Percentiles rank a stretch among this genome's conserved stretches.
phyloP scores from a whole-genome alignment of 1,140 invertebrate species.

The Hypothenemus hampei region DNA sequence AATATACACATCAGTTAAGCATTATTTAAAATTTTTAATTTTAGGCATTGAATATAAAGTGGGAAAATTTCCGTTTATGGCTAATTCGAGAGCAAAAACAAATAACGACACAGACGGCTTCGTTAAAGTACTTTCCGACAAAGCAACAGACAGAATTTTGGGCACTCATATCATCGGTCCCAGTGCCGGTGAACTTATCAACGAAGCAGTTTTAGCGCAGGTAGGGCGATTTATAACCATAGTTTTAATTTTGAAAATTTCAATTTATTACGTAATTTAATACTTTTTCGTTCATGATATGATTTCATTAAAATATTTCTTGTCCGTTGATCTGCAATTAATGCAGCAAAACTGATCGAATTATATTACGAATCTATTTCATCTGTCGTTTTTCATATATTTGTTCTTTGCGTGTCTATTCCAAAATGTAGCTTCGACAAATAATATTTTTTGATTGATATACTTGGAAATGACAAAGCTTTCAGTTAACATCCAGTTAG shows the following conservation, averaged over 20 bases:
- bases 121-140: constrained; percentile 93
- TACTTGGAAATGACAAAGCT: too few species aligned
- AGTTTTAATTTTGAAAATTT: too few species aligned
- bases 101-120: constrained; percentile 98
- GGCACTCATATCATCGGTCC: constrained; percentile 98
- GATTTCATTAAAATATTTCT: neutral
- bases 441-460: too few species aligned
- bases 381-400: too few species aligned
- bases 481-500: too few species aligned
- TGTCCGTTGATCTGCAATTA: neutral
- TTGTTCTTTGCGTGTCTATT: too few species aligned
- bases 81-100: constrained; percentile 97
- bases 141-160: constrained; percentile 89
- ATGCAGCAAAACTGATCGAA: neutral
- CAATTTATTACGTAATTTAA: too few species aligned
- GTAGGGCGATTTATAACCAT: constrained; percentile 5
- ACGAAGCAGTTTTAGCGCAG: constrained; percentile 96
- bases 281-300: neutral
- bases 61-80: constrained; percentile 97
- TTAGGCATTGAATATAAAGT: constrained; percentile 83
- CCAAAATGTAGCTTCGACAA: too few species aligned
- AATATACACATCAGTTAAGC: neutral
- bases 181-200: constrained; percentile 92
- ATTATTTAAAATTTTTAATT: neutral
- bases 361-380: too few species aligned